These are phyloP conservation scores for Scaptomyza tumidula DNA, from an alignment of 2,888 invertebrate species.

Conservation along the genomic window DNA sequence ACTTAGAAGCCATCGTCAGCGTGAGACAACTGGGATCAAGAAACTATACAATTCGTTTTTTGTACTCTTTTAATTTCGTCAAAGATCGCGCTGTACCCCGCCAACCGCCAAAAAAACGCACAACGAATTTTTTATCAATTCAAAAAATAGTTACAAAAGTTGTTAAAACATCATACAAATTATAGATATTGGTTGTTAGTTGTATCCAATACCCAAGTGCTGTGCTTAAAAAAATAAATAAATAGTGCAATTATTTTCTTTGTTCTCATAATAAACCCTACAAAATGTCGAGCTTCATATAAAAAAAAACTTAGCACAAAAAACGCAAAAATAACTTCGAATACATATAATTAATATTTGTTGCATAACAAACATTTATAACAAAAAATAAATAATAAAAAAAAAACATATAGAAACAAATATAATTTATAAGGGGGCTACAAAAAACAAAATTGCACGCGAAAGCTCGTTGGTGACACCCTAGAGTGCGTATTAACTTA, in stretches of 20 bases:
- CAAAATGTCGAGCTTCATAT: slow-evolving; percentile 65
- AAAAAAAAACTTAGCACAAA: slow-evolving; percentile 35
- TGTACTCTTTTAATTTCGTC: slow-evolving; percentile 90
- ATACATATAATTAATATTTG: slow-evolving; percentile 41
- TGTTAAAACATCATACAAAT: slow-evolving; percentile 40
- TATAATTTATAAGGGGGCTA: slow-evolving; percentile 36
- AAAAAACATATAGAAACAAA: slow-evolving; percentile 14
- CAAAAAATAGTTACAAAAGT: slow-evolving; percentile 45
- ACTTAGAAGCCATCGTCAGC: slow-evolving; percentile 92
- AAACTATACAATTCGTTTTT: slow-evolving; percentile 95
- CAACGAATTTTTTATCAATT: slow-evolving; percentile 65
- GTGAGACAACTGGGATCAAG: slow-evolving; percentile 93
- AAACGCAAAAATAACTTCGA: slow-evolving; percentile 48
- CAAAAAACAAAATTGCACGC: slow-evolving; percentile 64
- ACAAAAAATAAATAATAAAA: too few species aligned
- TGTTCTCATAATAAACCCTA: slow-evolving; percentile 43
- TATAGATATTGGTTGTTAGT: slow-evolving; percentile 80
- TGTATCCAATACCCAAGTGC: slow-evolving; percentile 58
- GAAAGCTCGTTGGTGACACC: slow-evolving; percentile 53
- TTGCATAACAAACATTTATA: slow-evolving; percentile 4
- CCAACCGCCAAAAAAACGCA: slow-evolving; percentile 52
- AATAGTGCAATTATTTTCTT: slow-evolving; percentile 38
- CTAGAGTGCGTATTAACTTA: slow-evolving; percentile 31
- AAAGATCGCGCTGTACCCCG: slow-evolving; percentile 23
- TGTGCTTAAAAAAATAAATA: slow-evolving; percentile 45